phyloP scores from a whole-genome alignment of 2,797 vertebrate genomes.

The Diplodus sargus region DNA sequence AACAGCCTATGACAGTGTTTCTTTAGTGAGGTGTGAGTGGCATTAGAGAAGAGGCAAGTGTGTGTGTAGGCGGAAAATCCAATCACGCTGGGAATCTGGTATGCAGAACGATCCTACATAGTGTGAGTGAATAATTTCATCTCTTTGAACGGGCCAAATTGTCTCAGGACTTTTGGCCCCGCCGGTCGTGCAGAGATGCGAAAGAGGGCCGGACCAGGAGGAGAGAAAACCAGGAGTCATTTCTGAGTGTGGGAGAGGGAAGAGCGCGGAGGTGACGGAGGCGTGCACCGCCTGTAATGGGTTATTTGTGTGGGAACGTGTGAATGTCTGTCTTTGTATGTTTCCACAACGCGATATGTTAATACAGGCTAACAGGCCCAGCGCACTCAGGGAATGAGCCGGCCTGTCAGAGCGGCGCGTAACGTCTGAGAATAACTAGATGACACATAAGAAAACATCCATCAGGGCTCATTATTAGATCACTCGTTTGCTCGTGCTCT shows the following conservation, averaged over 20 bases:
- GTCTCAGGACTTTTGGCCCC: slow-evolving; percentile 41
- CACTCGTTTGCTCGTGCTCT: slow-evolving; percentile 30
- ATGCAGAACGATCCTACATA: slow-evolving; percentile 57
- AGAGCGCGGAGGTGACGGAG: slow-evolving; percentile 7
- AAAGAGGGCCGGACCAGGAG: slow-evolving; percentile 27
- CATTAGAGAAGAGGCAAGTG: slow-evolving; percentile 58
- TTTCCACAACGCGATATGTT: slow-evolving; percentile 32
- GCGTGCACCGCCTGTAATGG: background rate
- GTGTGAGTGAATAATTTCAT: slow-evolving; percentile 60
- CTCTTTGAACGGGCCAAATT: slow-evolving; percentile 55
- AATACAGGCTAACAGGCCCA: slow-evolving; percentile 41
- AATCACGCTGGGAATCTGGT: slow-evolving; percentile 57
- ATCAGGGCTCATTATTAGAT: slow-evolving; percentile 52
- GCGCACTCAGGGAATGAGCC: slow-evolving; percentile 18
- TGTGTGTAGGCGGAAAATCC: slow-evolving; percentile 64
- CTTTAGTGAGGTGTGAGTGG: slow-evolving; percentile 66
- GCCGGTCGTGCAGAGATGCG: slow-evolving; percentile 28
- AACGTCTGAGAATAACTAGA: slow-evolving; percentile 46
- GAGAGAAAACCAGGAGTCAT: slow-evolving; percentile 20
- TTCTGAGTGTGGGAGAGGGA: slow-evolving; percentile 40
- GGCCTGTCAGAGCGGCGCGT: slow-evolving; percentile 16
- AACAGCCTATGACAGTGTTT: slow-evolving; percentile 62
- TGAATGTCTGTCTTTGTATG: slow-evolving; percentile 25
- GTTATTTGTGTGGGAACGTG: slow-evolving; percentile 28
- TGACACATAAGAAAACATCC: slow-evolving; percentile 37